These are phyloP conservation scores for Lepidocyrtoides sp. DNA, from an alignment of 2,888 invertebrate species.

Conservation along the genomic window DNA sequence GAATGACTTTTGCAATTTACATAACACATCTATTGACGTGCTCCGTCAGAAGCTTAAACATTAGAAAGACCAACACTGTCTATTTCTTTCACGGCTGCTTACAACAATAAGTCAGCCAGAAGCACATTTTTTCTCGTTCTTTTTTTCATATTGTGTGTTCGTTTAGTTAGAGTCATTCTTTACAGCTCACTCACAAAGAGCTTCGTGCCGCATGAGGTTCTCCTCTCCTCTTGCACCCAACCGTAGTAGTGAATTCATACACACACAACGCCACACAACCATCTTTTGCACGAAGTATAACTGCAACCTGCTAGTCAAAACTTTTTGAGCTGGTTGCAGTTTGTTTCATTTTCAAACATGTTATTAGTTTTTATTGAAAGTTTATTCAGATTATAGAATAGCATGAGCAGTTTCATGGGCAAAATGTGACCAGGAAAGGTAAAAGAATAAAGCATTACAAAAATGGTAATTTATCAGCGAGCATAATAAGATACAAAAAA, in stretches of 20 bases:
- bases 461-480: too few relatives aligned
- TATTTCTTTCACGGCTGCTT: conserved; percentile 53
- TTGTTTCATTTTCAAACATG: conserved; percentile 38
- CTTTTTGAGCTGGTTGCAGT: conserved; percentile 41
- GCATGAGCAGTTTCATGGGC: conserved; percentile 1
- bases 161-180: conserved; percentile 48
- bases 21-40: conserved; percentile 60
- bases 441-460: neutral
- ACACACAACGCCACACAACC: too few relatives aligned
- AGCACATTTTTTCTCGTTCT: conserved; percentile 52
- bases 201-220: conserved; percentile 69
- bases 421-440: conserved; percentile 22
- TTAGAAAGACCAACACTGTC: conserved; percentile 40
- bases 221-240: conserved; percentile 27
- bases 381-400: conserved; percentile 1
- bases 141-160: neutral
- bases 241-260: conserved; percentile 22
- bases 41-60: conserved; percentile 37
- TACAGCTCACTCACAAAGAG: conserved; percentile 36
- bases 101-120: conserved; percentile 14
- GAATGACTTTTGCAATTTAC: conserved; percentile 53
- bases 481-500: neutral
- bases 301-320: conserved; percentile 66
- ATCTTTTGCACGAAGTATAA: conserved; percentile 1
- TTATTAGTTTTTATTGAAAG: conserved; percentile 50